Base-by-base conservation (phyloP, 2,888 invertebrate species). In the Pandemis heparana region DNA sequence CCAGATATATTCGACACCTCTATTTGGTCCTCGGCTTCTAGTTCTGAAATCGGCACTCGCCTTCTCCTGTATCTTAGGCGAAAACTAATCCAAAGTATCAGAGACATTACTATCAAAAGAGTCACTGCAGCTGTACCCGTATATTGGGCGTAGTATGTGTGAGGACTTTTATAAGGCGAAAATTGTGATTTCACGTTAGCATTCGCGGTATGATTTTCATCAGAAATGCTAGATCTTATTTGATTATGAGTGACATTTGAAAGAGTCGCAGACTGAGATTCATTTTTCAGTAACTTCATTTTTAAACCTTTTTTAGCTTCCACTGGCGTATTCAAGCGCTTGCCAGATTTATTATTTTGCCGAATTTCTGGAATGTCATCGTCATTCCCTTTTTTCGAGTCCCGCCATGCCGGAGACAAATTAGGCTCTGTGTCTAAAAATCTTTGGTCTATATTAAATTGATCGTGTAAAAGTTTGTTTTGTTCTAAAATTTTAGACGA, bases 1-100 rank as follows among this genome's bases (percentile, higher is more conserved):
- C 96, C 95, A 73, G 96, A 96, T 82, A 95, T 95, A 88, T 94
- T 94, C 70, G 94, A 91, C 86, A 96, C 96, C 87, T 96, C 96
- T 92, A 96, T 94, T 84, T 94, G 94, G 82, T 94, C 92, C 79
- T 88, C 90, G 46, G 85, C 81, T 71, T 88, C 88, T 68, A 84
- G 79, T 70, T 87, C 85, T 75, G 81, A 79, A 68, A 82, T 84
- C 76, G 89, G 84, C 75, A 83, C 81, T 74, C 86, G 86, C 87
- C 92, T 88, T 81, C 90, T 87, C 79, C 91, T 87, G 77, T 91
- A 89, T 75, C 91, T 85, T 76, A 92, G 79, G 48, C 94, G 89
- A 79, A 92, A 91, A 80, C 92, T 93, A 38, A 95, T 88, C 82
- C 95, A 95, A 1, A 95, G 94, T 53, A 95, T 94, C 73, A 95